Conservation (phyloP, 2,797 vertebrate genomes). For the Leucoraja ocellata region DNA sequence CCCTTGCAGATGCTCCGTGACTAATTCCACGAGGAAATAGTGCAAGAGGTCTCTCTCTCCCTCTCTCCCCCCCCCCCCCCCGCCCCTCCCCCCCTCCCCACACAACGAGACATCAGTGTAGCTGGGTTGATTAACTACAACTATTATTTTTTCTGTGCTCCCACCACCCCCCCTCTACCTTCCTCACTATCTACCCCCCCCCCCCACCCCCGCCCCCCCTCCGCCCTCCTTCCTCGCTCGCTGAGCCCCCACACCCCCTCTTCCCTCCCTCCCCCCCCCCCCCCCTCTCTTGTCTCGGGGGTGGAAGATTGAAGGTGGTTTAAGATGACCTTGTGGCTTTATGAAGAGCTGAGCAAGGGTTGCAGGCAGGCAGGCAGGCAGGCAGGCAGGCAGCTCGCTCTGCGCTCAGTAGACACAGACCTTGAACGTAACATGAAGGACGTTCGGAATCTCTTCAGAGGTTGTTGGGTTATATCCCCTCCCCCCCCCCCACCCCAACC, state of each 20-base stretch:
- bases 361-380: constrained; percentile 74
- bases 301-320: constrained; percentile 93
- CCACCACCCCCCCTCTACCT: too few species aligned
- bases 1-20: constrained; percentile 68
- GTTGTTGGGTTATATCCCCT: constrained; percentile 50
- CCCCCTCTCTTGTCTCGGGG: not conserved
- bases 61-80: constrained; percentile 53
- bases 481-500: constrained; percentile 56
- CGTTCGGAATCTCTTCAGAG: constrained; percentile 87
- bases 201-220: too few species aligned
- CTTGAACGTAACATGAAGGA: constrained; percentile 90
- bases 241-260: not conserved
- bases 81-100: constrained; percentile 16
- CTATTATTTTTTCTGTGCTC: too few species aligned
- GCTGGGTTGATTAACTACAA: too few species aligned
- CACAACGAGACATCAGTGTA: too few species aligned
- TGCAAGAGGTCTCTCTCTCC: not conserved
- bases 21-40: constrained; percentile 23
- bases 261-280: not conserved
- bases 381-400: constrained; percentile 90
- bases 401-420: constrained; percentile 98
- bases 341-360: constrained; percentile 84
- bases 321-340: constrained; percentile 91
- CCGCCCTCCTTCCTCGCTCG: too few species aligned
- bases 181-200: too few species aligned